Base-by-base conservation (phyloP, 1,140 invertebrate genomes). In the Drosophila suzukii region DNA sequence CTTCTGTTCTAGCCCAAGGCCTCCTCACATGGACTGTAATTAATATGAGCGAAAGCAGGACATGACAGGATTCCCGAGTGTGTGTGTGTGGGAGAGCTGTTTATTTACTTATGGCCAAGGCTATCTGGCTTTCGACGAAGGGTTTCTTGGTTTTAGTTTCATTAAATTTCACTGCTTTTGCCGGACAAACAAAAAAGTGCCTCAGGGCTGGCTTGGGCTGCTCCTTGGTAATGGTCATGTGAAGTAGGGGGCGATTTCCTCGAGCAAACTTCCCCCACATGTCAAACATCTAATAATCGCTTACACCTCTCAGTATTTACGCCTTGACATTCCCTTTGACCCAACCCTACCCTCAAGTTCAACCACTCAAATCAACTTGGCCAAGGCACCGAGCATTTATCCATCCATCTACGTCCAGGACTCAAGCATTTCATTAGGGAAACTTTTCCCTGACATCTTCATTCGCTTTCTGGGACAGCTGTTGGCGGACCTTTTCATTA, bases 1-100 rank as follows among this genome's bases (percentile, higher is more conserved):
- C 53, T 58, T 78, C 68, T 63, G 65, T 63, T 70, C 41, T 61
- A n/a, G 84, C 83, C 83, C 62, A 46, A 46, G 80, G 83, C 80
- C 59, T 54, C 62, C 76, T 86, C 58, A 70, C 79, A 89, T 84
- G 84, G 72, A 85, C 55, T 83, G 84, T 83, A 88, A 88, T 88
- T 88, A 88, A 88, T 88, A 89, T 70, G 68, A 75, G 71, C 58
- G 75, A 80, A 62, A 68, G 41, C 54, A 47, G 53, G 60, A 46
- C 60, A 55, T 55, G 60, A 55, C 72, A 72, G 53, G 54, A 75
- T 57, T 61, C 54, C 51, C 65, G 38, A 41, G 17, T 74, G 57
- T 34, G 24, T 57, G 57, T 46, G 39, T 57, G 50, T 57, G 67
- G 20, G 27, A 27, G 27, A 62, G 79, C 84, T 86, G 81, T 84